These are phyloP conservation scores for Drosophila ironensis DNA, from an alignment of 1,140 invertebrate genomes.

Conservation along the genomic window DNA sequence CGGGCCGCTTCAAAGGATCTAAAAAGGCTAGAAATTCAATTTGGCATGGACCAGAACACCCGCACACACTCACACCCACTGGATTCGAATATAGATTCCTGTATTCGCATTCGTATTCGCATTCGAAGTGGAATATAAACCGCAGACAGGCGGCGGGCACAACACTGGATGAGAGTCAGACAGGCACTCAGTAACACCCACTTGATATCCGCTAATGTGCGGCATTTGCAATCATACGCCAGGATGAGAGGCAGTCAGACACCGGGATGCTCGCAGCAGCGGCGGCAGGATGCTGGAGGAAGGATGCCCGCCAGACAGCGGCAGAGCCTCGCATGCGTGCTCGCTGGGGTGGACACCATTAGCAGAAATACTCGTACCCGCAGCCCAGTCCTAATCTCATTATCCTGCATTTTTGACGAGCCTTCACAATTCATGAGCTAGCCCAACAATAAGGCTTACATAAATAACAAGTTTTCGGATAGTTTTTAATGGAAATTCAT, in stretches of 20 bases:
- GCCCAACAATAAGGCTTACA: no score
- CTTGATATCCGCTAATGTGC: conserved; percentile 80
- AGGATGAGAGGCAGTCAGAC: conserved; percentile 46
- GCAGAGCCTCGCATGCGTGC: background rate
- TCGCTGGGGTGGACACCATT: conserved; percentile 11
- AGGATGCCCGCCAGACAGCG: conserved; percentile 35
- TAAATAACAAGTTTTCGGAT: no score
- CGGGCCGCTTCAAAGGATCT: conserved; percentile 74
- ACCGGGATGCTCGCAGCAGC: conserved; percentile 38
- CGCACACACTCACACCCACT: background rate
- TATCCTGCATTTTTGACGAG: background rate
- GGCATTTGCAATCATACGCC: conserved; percentile 79
- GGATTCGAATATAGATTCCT: no score
- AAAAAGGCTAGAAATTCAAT: conserved; percentile 80
- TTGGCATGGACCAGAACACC: conserved; percentile 65
- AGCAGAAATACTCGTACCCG: background rate
- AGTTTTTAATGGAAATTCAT: no score
- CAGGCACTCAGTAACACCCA: conserved; percentile 75
- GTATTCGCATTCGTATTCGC: no score
- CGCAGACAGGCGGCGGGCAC: conserved; percentile 38
- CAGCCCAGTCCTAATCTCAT: background rate
- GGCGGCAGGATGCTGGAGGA: conserved; percentile 16
- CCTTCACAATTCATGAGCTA: no score
- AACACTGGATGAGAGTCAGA: conserved; percentile 37
- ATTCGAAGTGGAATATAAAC: conserved; percentile 41